Evolutionary conservation across 1,140 invertebrate species (phyloP), one percentile per base, ranked within the genome.

Genomic region (Theocolax elegans): DNA sequence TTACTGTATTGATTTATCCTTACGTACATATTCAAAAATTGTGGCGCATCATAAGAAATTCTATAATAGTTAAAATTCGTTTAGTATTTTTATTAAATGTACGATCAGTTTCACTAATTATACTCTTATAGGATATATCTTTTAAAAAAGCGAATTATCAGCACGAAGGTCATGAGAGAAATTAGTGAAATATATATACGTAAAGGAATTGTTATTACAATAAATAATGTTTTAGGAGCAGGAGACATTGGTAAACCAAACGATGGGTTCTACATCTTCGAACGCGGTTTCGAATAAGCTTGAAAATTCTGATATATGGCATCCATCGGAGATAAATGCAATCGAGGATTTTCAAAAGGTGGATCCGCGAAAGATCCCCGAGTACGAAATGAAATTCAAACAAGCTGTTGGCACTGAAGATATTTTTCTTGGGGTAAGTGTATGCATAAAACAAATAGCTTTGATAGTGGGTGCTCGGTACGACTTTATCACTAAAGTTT

Each of bases 351-450:
- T 87, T 63, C 89, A 90, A 77, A 73, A 87, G 9, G 72, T 88
- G 9, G 92, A 92, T 75, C 89, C 90, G 2, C 85, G 93, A 53
- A 89, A 89, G 76, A 86, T 88, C 42, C 95, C 95, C 1, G 88
- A 90, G 73, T 96, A 94, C 85, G 91, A 92, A 21, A 92, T 96
- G 77, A 89, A 91, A 76, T 97, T 94, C 79, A 91, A 93, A 74
- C 95, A 97, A 82, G 87, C 91, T 54, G 93, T 97, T 1, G 90
- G 90, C 10, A 89, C 94, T 1, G 94, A 95, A 83, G 94, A 97
- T 81, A 89, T 96, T 38, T 97, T 90, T 84, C 85, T 96, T 53
- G 92, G 94, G 83, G 92, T 93, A 83, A 79, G 31, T 17, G 17
- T 10, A 31, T 27, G 21, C n/a, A n/a, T 8, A 46, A 46, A 27